These are phyloP conservation scores for Porites lobata DNA, from an alignment of 92 coral and sea anemone genomes.

Conservation along the genomic window DNA sequence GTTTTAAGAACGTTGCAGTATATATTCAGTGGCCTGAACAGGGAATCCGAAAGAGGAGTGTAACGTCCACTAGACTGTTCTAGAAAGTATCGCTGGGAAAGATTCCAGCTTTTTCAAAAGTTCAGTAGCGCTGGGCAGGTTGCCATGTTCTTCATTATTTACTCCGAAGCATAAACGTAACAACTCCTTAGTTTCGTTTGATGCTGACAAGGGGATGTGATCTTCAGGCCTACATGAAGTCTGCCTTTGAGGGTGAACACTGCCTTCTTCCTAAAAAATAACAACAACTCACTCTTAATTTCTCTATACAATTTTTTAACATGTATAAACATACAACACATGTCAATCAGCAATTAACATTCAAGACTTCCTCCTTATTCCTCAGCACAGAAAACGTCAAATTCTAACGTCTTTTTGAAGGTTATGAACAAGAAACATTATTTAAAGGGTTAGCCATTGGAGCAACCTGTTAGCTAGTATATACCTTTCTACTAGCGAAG, in stretches of 20 bases:
- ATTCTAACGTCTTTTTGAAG: too few species aligned
- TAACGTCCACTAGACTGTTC: too few species aligned
- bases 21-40: too few species aligned
- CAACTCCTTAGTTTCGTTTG: neutral
- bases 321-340: neutral
- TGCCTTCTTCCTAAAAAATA: constrained; percentile 1
- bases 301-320: neutral
- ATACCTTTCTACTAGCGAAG: too few species aligned
- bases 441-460: too few species aligned
- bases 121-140: neutral
- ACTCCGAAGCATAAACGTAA: constrained; percentile 10
- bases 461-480: too few species aligned
- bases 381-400: too few species aligned
- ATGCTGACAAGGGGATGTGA: neutral
- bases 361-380: too few species aligned
- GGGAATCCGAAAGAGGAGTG: too few species aligned
- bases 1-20: too few species aligned
- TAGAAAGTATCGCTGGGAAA: neutral
- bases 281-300: neutral
- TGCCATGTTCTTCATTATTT: neutral
- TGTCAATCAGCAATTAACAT: neutral
- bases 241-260: constrained; percentile 3
- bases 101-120: neutral
- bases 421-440: too few species aligned
- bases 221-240: constrained; percentile 7